phyloP scores from a whole-genome alignment of 2,797 vertebrate genomes.

The Acanthurus tractus region DNA sequence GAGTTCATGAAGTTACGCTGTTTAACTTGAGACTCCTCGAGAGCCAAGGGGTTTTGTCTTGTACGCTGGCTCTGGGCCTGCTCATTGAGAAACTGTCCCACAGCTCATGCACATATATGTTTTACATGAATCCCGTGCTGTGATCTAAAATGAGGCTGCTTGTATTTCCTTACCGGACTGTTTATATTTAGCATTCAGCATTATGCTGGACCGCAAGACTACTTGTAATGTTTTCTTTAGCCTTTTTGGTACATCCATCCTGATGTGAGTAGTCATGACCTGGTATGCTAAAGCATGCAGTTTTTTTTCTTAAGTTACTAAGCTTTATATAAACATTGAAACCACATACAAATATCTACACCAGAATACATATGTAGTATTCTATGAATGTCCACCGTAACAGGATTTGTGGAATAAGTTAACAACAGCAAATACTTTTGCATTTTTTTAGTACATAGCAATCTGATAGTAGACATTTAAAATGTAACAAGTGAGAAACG shows the following conservation, averaged over 20 bases:
- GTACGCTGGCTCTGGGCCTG: slow-evolving; percentile 32
- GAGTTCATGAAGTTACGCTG: slow-evolving; percentile 43
- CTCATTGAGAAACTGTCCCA: slow-evolving; percentile 53
- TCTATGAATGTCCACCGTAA: background rate
- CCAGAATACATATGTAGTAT: background rate
- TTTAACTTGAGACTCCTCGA: slow-evolving; percentile 41
- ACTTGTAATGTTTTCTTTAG: background rate
- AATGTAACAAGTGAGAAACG: background rate
- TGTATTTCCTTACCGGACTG: too few relatives aligned
- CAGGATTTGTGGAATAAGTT: too few relatives aligned
- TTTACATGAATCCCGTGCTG: background rate
- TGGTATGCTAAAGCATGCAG: too few relatives aligned
- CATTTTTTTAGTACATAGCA: background rate
- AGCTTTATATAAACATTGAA: background rate
- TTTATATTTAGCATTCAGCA: background rate
- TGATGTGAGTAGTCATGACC: background rate
- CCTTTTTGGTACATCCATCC: background rate
- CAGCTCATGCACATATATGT: background rate
- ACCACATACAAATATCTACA: background rate
- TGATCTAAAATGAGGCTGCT: background rate
- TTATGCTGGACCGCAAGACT: background rate
- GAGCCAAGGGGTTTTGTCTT: slow-evolving; percentile 20
- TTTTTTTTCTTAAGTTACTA: background rate
- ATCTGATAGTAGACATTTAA: background rate
- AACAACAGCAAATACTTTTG: too few relatives aligned